Conservation (phyloP, 2,797 vertebrate genomes). For the Ficedula albicollis region DNA sequence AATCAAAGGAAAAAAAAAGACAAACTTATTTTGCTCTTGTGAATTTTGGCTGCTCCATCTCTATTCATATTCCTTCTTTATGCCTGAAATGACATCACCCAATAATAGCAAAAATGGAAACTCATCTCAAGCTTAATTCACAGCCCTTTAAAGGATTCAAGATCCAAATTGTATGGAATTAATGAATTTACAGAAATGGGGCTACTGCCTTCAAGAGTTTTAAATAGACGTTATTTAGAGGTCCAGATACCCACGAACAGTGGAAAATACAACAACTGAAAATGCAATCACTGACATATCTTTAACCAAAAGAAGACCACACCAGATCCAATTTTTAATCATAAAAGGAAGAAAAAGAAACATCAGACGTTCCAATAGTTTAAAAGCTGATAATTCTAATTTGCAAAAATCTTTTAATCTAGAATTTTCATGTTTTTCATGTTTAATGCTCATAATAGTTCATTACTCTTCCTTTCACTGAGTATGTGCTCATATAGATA, state of each 20-base stretch:
- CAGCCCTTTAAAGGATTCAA: background rate
- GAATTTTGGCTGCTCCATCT: constrained; percentile 17
- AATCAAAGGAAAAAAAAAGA: background rate
- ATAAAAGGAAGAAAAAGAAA: background rate
- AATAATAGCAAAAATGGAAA: constrained; percentile 5
- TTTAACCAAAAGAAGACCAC: background rate
- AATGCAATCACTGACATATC: background rate
- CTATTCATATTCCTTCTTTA: constrained; percentile 15
- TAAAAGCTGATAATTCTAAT: background rate
- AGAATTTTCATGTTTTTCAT: background rate
- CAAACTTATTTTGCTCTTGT: background rate
- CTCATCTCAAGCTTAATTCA: background rate
- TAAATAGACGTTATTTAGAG: background rate
- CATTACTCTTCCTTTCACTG: background rate
- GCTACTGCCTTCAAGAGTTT: background rate
- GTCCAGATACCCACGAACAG: background rate
- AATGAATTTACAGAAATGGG: background rate
- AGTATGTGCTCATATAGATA: background rate
- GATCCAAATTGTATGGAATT: background rate
- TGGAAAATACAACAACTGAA: background rate
- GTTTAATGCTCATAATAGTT: background rate
- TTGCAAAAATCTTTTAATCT: background rate
- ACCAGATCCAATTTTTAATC: background rate
- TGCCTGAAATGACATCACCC: constrained; percentile 3
- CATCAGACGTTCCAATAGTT: background rate